Conservation (phyloP, 2,113 vertebrate genomes). For the Seriola quinqueradiata region DNA sequence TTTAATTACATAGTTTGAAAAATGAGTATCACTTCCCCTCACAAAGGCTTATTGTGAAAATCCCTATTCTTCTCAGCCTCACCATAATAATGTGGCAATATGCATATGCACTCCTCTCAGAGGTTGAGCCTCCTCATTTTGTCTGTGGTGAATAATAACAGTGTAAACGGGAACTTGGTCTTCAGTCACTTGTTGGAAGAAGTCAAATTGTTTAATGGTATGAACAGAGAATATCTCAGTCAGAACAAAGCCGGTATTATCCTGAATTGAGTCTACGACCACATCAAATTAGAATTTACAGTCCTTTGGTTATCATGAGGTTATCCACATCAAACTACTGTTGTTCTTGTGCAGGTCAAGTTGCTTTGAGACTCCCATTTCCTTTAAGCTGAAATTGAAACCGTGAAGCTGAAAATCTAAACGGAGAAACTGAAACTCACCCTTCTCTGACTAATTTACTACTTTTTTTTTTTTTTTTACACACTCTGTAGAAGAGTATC, state of each 20-base stretch:
- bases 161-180: constrained; percentile 43
- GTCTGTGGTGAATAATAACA: constrained; percentile 32
- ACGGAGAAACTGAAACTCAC: neutral
- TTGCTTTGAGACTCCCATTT: constrained; percentile 13
- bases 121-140: constrained; percentile 36
- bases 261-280: constrained; percentile 20
- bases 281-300: constrained; percentile 2
- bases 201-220: constrained; percentile 26
- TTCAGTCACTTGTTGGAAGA: constrained; percentile 40
- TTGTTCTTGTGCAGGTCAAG: constrained; percentile 21
- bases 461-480: neutral
- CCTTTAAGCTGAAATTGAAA: neutral
- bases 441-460: neutral
- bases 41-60: constrained; percentile 20
- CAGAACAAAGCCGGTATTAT: constrained; percentile 52
- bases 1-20: constrained; percentile 26
- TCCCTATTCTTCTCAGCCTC: constrained; percentile 19
- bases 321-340: neutral
- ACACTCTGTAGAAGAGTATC: neutral
- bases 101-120: constrained; percentile 22
- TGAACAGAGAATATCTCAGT: constrained; percentile 20
- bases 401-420: neutral
- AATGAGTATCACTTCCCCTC: constrained; percentile 7
- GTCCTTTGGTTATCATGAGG: constrained; percentile 28
- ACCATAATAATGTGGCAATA: constrained; percentile 19